Evolutionary conservation across 2,888 invertebrate genomes (phyloP).

Genomic region (Stenichneumon culpator): DNA sequence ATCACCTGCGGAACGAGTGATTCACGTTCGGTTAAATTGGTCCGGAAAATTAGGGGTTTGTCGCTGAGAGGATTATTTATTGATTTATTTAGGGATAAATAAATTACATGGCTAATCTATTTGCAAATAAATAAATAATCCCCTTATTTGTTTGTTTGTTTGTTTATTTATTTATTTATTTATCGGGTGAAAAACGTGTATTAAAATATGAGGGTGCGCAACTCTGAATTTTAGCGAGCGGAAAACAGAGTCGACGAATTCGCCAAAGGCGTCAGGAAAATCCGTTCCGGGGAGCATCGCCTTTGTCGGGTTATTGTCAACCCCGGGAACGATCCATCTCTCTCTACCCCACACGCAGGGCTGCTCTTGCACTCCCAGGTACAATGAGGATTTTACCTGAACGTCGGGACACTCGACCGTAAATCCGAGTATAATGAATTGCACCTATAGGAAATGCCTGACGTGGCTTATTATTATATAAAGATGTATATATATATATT

Average conservation of each 20-base stretch:
- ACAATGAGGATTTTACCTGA: slow-evolving; percentile 59
- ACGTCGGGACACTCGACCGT: slow-evolving; percentile 58
- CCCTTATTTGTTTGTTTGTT: not conserved
- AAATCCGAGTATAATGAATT: slow-evolving; percentile 45
- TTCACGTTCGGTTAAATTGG: too few relatives aligned
- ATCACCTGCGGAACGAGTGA: not conserved
- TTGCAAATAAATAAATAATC: too few relatives aligned
- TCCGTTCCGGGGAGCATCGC: not conserved
- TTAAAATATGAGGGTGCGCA: not conserved
- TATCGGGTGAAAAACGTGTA: not conserved
- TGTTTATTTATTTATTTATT: too few relatives aligned
- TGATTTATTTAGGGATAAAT: not conserved
- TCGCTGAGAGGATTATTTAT: not conserved
- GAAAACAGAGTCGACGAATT: too few relatives aligned
- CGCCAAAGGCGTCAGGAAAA: not conserved
- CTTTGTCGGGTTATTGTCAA: slow-evolving; percentile 6
- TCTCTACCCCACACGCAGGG: not conserved
- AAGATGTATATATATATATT: slow-evolving; percentile 55
- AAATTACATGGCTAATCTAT: too few relatives aligned
- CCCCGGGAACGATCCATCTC: not conserved
- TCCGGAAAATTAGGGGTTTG: not conserved
- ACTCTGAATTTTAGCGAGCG: slow-evolving; percentile 3
- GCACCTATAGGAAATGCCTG: slow-evolving; percentile 8
- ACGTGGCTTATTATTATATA: slow-evolving; percentile 7
- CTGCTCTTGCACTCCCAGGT: not conserved